Base-by-base conservation (phyloP, 2,797 vertebrate genomes). In the Anguilla anguilla region DNA sequence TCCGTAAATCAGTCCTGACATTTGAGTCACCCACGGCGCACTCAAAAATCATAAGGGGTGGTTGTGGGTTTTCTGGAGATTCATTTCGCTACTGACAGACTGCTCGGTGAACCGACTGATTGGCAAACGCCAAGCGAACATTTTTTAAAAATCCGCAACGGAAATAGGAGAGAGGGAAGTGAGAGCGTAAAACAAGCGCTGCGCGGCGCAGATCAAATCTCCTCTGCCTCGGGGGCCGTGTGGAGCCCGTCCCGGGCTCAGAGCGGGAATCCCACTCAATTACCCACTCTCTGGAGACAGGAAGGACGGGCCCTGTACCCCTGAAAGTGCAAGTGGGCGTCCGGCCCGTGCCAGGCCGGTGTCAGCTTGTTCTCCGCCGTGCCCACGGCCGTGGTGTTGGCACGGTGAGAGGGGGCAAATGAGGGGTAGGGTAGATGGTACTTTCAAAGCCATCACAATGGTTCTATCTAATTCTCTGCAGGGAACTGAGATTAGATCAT, bases 71-170 rank as follows among this genome's bases (percentile, higher is more conserved):
- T 11, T 85, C 51, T 84, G 28, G 7, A 25, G 74, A 22, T 57
- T 49, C 35, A 72, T 86, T 86, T 55, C 69, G 81, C 82, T 87
- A 88, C 53, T 86, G 61, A 88, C 51, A 39, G 6, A 86, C n/a
- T 31, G 22, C 11, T 57, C 2, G 28, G 19, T 43, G 31, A 74
- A 35, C 31, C 31, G 51, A 74, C 13, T 85, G 82, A 43, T 43
- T 57, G 67, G 43, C 67, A 72, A 79, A 79, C 17, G 17, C 19
- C 35, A 46, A 79, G 15, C 15, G 17, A 19, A 59, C 57, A 59
- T 59, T 15, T 17, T 17, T 4, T 39, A 31, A 35, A 77, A 39
- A 77, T 17, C 31, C 43, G 49, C 10, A 25, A 57, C 25, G 10
- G 28, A 28, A 84, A 53, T 6, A 6, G 13, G 11, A 84, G 82